phyloP scores from a whole-genome alignment of 2,797 vertebrate genomes.

The Neomorphus geoffroyi region DNA sequence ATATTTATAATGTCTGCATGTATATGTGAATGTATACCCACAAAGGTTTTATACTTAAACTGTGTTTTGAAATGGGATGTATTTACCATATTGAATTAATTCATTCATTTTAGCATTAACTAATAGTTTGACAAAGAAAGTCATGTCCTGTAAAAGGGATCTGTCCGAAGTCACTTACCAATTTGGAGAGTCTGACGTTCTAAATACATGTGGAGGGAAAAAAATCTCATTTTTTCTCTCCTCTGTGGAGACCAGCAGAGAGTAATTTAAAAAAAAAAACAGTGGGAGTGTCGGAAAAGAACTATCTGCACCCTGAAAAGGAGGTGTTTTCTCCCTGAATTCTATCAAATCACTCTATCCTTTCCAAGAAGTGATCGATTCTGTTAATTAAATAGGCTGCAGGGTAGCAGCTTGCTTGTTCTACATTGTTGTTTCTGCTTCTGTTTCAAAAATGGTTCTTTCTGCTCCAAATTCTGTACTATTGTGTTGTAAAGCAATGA shows the following conservation, averaged over 20 bases:
- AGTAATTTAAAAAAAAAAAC: conserved; percentile 39
- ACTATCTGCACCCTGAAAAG: background rate
- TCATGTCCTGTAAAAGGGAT: background rate
- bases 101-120: background rate
- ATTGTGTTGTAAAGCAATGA: background rate
- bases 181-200: background rate
- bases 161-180: background rate
- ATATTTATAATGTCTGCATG: background rate
- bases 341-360: background rate
- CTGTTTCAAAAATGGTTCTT: background rate
- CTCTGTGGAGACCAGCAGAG: background rate
- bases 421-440: background rate
- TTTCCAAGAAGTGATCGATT: conserved; percentile 4
- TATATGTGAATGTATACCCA: background rate
- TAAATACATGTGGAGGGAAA: background rate
- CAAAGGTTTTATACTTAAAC: background rate
- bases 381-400: conserved; percentile 35
- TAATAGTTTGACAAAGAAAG: background rate
- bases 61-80: background rate
- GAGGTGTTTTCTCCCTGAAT: background rate
- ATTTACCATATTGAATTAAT: background rate
- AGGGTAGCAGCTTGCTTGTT: background rate
- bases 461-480: background rate
- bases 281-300: conserved; percentile 3
- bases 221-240: background rate